Percentiles rank a stretch among this genome's conserved stretches.
Conservation (phyloP, 2,113 vertebrate species). For the Ochotona curzoniae region DNA sequence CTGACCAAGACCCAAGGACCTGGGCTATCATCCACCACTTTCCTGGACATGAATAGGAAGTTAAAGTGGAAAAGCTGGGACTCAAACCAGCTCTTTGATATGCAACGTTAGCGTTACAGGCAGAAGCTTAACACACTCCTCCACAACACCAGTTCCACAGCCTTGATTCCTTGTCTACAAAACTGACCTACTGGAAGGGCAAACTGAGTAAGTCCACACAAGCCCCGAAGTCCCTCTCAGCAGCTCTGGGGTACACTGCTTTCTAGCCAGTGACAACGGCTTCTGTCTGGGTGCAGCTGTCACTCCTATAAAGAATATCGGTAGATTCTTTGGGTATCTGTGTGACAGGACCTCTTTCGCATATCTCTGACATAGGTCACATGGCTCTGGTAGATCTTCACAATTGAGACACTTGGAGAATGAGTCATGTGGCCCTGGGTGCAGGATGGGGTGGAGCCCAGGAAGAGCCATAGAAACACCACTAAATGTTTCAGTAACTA, state of each 20-base stretch:
- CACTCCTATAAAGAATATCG: not conserved
- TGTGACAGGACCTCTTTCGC: not conserved
- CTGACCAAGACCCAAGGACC: no score
- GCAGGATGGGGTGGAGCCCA: not conserved
- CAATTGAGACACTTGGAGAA: not conserved
- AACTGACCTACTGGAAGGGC: not conserved
- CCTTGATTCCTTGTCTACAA: not conserved
- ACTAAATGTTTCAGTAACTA: not conserved
- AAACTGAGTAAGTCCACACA: not conserved
- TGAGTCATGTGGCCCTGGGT: not conserved
- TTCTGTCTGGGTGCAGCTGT: accelerated
- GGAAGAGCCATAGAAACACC: not conserved
- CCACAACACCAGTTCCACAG: not conserved
- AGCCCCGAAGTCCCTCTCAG: not conserved
- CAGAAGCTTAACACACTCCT: no score
- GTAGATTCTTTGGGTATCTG: not conserved
- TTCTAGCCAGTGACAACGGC: not conserved
- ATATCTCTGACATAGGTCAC: not conserved
- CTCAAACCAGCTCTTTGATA: no score
- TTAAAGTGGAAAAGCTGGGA: no score
- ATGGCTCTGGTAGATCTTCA: not conserved
- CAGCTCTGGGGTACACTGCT: not conserved
- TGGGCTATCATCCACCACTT: no score
- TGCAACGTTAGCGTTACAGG: no score
- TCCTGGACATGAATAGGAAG: no score